Base-by-base conservation (phyloP, 2,113 vertebrate species). In the Eurystomus gularis region DNA sequence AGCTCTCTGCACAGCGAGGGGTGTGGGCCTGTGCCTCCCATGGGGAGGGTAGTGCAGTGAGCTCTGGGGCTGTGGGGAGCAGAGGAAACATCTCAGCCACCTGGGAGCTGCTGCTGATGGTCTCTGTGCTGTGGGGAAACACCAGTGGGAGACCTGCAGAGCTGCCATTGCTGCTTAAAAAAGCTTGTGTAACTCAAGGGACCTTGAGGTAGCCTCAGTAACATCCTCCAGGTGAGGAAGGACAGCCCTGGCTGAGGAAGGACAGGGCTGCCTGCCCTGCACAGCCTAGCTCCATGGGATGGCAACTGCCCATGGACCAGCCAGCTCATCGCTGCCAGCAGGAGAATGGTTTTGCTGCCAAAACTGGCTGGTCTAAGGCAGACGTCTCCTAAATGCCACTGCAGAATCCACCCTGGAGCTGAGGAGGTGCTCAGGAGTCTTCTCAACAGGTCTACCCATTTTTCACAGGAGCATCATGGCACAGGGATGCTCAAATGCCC, bases 1-100 rank as follows among this genome's bases (percentile, higher is more conserved):
- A 85, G 95, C 93, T 91, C 62, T 73, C 69, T 6, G 75, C 95
- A 46, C 91, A 62, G 94, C 11, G 5, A 81, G 93, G 90, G 86
- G 94, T 6, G 1, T 1, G 0, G 91, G 87, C 18, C 49, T 28
- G 37, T 11, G 69, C 55, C 76, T 78, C 71, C 65, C 15, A 1
- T 8, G 42, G 78, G 86, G 88, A 94, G 40, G 57, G 71, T 3
- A 44, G 40, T 3, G 39, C 37, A 4, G 46, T 11, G 51, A 42
- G 84, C 69, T 51, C 21, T 19, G 65, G 52, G 73, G 77, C 37
- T 33, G 15, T 1, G 40, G 33, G 78, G 49, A 57, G 39, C 19
- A 7, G 15, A 42, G 54, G 9, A 80, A 19, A 23, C 5, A 1
- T 26, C 29, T 37, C 26, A 54, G 23, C 39, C 6, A 1, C 65